Base-by-base conservation (phyloP, 2,888 invertebrate genomes). In the Alentia gelatinosa region DNA sequence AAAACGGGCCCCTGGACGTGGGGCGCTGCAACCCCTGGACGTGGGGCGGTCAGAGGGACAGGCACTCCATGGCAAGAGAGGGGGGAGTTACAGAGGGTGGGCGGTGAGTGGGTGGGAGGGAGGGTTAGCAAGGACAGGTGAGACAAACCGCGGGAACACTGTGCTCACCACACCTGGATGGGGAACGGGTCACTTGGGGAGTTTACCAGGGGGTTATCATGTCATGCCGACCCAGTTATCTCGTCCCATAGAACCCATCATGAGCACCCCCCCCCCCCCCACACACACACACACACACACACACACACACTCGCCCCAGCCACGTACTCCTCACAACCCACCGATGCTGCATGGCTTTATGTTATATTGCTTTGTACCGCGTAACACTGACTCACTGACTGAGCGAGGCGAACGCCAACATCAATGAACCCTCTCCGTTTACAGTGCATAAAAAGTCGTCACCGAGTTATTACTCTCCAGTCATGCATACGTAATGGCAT, bases 1-100 rank as follows among this genome's bases (percentile, higher is more conserved):
- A 79, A 79, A 79, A 79, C 79, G 79, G 23, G 37, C 79, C 79
- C 79, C 79, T 79, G 79, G 79, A 79, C 39, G 39, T 26, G 74
- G 79, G 37, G 9, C 15, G 37, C 15, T 35, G 7, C 19, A 39
- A 39, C 37, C 37, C 37, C 37, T 79, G 79, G 79, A 79, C 79
- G 79, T 12, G 37, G 35, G 79, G 37, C 37, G 79, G 79, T 35
- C 37, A 79, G 23, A 37, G 37, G 15, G 79, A n/a, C n/a, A 63
- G 15, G 5, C 23, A 9, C 9, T n/a, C n/a, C n/a, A 30, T 68
- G 26, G 68, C 3, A 5, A 26, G 30, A 3, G 74, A 7, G 74
- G 33, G 33, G 26, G 74, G 74, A 33, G 63, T 19, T 63, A n/a
- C 5, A 74, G 74, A 1, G 33, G 74, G 74, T 26, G 74, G 74